These are phyloP conservation scores for Achlya flavicornis DNA, from an alignment of 2,888 invertebrate genomes.

Conservation along the genomic window DNA sequence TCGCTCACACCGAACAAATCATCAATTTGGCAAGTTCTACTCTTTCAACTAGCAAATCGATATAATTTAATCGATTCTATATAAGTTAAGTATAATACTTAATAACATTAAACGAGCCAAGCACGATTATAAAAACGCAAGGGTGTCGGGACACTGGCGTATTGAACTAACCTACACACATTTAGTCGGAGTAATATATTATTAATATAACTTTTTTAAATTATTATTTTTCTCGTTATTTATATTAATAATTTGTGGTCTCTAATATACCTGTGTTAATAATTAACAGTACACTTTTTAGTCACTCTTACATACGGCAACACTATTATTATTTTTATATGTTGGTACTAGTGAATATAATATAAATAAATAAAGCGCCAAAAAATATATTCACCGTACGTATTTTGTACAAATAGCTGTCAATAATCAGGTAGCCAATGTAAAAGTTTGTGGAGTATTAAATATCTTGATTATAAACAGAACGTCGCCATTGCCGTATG, in stretches of 20 bases:
- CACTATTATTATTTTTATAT: slow-evolving; percentile 18
- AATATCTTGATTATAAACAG: background rate
- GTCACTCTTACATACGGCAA: slow-evolving; percentile 13
- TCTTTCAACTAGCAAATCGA: slow-evolving; percentile 33
- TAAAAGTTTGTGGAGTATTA: background rate
- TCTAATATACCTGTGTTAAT: slow-evolving; percentile 52
- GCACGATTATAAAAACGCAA: slow-evolving; percentile 59
- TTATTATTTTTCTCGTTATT: slow-evolving; percentile 42
- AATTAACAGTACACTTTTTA: slow-evolving; percentile 44
- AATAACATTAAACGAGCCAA: slow-evolving; percentile 63
- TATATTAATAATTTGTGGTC: slow-evolving; percentile 55
- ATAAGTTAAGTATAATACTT: slow-evolving; percentile 40
- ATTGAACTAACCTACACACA: slow-evolving; percentile 64
- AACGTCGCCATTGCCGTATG: background rate
- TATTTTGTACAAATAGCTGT: too few relatives aligned
- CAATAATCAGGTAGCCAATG: too few relatives aligned
- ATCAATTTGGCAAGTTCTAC: slow-evolving; percentile 67
- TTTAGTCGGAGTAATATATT: slow-evolving; percentile 49
- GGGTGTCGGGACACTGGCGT: slow-evolving; percentile 48
- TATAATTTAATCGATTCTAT: slow-evolving; percentile 19
- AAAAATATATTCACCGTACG: too few relatives aligned
- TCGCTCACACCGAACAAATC: slow-evolving; percentile 66
- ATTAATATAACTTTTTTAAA: slow-evolving; percentile 47
- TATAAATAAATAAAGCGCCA: background rate
- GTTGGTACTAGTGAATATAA: background rate